These are phyloP conservation scores for Myiagra hebetior DNA, from an alignment of 2,113 vertebrate species.

Conservation along the genomic window DNA sequence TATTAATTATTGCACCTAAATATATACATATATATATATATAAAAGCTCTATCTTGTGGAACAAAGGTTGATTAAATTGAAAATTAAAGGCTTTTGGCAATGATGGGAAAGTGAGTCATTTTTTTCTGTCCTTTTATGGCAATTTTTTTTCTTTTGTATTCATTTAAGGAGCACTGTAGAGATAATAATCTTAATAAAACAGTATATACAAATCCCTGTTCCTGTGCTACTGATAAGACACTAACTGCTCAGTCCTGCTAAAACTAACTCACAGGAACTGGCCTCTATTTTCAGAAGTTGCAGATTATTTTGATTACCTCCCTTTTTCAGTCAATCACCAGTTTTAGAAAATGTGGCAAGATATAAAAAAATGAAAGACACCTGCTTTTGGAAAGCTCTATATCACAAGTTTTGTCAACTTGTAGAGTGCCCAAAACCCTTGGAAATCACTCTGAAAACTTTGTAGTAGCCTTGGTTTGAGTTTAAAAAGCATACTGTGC, in stretches of 20 bases:
- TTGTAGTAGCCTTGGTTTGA: neutral
- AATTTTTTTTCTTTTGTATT: conserved; percentile 22
- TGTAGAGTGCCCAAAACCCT: neutral
- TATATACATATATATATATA: too few relatives aligned
- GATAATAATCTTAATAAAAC: conserved; percentile 49
- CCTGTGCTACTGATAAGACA: conserved; percentile 21
- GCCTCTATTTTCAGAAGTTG: conserved; percentile 14
- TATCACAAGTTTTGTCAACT: neutral
- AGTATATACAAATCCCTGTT: conserved; percentile 36
- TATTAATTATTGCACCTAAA: neutral
- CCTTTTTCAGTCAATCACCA: neutral
- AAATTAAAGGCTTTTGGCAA: conserved; percentile 37
- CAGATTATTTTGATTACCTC: neutral
- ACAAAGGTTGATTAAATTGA: conserved; percentile 20
- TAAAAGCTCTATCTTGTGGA: neutral
- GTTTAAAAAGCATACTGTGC: neutral
- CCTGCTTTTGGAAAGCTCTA: neutral
- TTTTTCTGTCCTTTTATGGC: conserved; percentile 34
- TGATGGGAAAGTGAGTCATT: conserved; percentile 9
- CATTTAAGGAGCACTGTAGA: neutral
- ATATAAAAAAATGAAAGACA: neutral
- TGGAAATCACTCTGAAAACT: neutral
- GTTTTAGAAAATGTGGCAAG: neutral
- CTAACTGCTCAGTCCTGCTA: neutral
- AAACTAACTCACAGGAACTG: neutral